Evolutionary conservation across 2,113 vertebrate species (phyloP).

Genomic region (Amblyornis subalaris): DNA sequence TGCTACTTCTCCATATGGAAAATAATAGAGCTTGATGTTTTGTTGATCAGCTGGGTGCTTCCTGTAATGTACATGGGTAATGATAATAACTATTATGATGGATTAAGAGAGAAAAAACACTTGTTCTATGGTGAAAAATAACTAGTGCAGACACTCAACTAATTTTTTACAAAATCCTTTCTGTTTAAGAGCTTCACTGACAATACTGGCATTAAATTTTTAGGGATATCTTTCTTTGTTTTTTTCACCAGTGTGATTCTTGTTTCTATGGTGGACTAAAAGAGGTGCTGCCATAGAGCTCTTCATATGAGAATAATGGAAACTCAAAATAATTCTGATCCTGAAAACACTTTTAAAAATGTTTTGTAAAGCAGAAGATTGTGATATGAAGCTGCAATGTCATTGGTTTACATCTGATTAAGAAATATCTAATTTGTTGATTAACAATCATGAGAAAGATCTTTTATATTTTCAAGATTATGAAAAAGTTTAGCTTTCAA

Average conservation of each 20-base stretch:
- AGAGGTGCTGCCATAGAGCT: neutral
- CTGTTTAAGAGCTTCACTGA: neutral
- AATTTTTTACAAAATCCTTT: neutral
- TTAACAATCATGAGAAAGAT: neutral
- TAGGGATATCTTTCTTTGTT: neutral
- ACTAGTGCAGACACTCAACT: neutral
- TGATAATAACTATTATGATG: neutral
- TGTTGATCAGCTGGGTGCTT: neutral
- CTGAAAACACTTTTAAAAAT: neutral
- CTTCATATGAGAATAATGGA: neutral
- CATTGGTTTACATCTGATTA: neutral
- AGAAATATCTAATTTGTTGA: neutral
- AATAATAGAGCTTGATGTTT: neutral
- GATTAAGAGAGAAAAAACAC: neutral
- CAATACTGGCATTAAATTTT: accelerated
- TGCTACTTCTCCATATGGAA: neutral
- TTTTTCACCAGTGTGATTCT: neutral
- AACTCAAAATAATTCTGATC: neutral
- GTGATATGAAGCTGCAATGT: neutral
- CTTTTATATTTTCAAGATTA: neutral
- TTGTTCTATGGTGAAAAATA: neutral
- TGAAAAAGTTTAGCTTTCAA: neutral
- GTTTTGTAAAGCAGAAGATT: neutral
- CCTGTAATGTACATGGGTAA: neutral
- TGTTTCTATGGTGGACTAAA: neutral